Percentiles rank a stretch among this genome's conserved stretches.
These are phyloP conservation scores for Archivesica marissinica DNA, from an alignment of 1,140 invertebrate genomes.

Conservation along the genomic window DNA sequence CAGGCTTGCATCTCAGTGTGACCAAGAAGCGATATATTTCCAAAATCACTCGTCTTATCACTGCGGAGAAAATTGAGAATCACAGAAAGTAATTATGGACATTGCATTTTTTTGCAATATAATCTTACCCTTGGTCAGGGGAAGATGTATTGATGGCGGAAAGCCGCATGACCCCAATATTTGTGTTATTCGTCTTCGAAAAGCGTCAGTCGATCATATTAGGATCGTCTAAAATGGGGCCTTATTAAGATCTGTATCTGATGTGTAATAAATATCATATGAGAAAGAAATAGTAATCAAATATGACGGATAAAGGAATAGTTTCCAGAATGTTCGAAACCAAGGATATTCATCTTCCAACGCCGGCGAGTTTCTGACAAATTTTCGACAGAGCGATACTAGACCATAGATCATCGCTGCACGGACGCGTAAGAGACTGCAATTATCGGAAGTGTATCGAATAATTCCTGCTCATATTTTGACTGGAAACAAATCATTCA, in stretches of 20 bases:
- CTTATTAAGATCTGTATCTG: constrained; percentile 56
- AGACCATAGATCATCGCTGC: constrained; percentile 41
- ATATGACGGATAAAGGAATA: constrained; percentile 56
- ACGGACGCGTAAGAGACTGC: neutral
- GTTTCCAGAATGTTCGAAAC: constrained; percentile 6
- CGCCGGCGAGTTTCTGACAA: neutral
- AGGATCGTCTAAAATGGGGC: constrained; percentile 29
- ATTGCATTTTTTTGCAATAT: constrained; percentile 51
- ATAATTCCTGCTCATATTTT: constrained; percentile 59
- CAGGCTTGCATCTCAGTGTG: constrained; percentile 45
- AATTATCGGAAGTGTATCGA: constrained; percentile 56
- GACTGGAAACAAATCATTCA: constrained; percentile 58
- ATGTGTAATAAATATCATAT: constrained; percentile 56
- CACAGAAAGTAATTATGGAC: constrained; percentile 53
- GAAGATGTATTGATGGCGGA: constrained; percentile 45
- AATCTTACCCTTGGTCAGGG: constrained; percentile 34
- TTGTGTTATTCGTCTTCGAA: constrained; percentile 27
- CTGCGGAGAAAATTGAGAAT: constrained; percentile 38
- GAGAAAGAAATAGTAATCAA: constrained; percentile 59
- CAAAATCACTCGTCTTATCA: constrained; percentile 47
- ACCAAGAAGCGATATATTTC: constrained; percentile 49
- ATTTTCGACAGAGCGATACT: constrained; percentile 41
- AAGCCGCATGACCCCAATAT: constrained; percentile 53
- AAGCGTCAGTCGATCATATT: constrained; percentile 4
- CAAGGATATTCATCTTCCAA: constrained; percentile 17